phyloP scores from a whole-genome alignment of 2,113 vertebrate species.

The Pituophis catenifer region DNA sequence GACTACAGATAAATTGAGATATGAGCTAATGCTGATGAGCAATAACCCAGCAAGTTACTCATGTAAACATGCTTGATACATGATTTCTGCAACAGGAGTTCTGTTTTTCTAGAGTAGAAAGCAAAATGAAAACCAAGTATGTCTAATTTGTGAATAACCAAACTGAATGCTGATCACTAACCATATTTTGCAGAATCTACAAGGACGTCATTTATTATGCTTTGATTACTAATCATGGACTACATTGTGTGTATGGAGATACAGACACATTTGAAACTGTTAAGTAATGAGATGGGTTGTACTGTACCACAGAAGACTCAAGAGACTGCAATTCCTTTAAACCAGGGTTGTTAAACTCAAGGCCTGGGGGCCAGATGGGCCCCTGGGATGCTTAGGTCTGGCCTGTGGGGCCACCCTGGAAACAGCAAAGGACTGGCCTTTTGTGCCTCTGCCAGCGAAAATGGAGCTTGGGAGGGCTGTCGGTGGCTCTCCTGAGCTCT shows the following conservation, averaged over 20 bases:
- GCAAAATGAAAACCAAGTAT: background rate
- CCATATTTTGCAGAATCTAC: background rate
- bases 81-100: background rate
- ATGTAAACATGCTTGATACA: background rate
- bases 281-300: background rate
- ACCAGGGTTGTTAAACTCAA: no score
- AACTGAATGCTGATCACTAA: background rate
- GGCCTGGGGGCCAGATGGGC: no score
- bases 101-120: background rate
- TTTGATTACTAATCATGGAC: background rate
- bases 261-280: background rate
- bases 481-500: no score
- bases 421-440: no score
- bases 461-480: no score
- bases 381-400: no score
- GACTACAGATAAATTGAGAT: background rate
- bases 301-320: background rate
- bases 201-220: background rate
- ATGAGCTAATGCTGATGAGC: background rate
- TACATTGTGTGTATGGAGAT: background rate
- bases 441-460: no score
- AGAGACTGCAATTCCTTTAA: background rate
- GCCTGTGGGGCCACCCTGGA: no score
- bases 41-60: background rate
- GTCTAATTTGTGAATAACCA: background rate